Evolutionary conservation across 2,113 vertebrate genomes (phyloP).

Genomic region (Stigmatopora nigra): DNA sequence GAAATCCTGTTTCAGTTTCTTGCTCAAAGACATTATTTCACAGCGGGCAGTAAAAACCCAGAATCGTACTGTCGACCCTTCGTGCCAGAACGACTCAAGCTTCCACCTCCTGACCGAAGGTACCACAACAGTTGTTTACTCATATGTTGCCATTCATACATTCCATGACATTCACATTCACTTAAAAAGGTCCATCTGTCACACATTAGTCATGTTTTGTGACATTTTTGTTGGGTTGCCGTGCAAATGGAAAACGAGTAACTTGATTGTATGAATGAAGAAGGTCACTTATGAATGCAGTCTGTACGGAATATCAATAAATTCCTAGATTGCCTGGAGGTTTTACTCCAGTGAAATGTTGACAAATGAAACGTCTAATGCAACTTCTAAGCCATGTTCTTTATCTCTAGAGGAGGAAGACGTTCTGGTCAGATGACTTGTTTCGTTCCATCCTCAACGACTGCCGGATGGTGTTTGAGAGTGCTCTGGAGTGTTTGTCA

Average conservation of each 20-base stretch:
- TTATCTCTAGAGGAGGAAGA: conserved; percentile 6
- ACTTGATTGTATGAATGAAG: neutral
- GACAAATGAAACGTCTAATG: conserved; percentile 18
- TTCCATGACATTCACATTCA: no score
- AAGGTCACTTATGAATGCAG: neutral
- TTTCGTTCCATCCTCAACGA: conserved; percentile 7
- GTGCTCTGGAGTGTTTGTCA: conserved; percentile 68
- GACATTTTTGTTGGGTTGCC: no score
- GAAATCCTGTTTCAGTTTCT: no score
- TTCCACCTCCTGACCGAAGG: no score
- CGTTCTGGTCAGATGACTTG: conserved; percentile 9
- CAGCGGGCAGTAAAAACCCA: no score
- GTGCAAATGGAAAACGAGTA: no score
- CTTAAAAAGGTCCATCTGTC: neutral
- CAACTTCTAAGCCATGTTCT: neutral
- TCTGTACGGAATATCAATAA: neutral
- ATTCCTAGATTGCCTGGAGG: neutral
- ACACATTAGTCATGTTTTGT: no score
- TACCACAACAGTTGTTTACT: no score
- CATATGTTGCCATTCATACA: no score
- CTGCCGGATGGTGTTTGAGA: conserved; percentile 60
- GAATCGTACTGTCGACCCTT: no score
- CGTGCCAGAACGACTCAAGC: no score
- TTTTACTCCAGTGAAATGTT: conserved; percentile 21
- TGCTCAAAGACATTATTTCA: no score